These are phyloP conservation scores for Entelurus aequoreus DNA, from an alignment of 2,113 vertebrate species.

Conservation along the genomic window DNA sequence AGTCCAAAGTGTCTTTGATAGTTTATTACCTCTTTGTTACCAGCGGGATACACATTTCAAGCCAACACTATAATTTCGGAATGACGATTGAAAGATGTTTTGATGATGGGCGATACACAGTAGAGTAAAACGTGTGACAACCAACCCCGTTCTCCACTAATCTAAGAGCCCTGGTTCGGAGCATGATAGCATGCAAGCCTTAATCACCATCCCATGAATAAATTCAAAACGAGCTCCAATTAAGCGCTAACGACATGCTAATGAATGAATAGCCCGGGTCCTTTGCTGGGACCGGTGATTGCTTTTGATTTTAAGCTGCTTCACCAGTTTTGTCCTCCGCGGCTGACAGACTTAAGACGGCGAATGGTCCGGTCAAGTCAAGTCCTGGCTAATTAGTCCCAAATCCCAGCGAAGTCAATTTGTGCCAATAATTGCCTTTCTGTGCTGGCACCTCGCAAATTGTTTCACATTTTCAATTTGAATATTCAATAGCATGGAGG, in stretches of 20 bases:
- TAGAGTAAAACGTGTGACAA: too few relatives aligned
- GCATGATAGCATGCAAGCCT: not conserved
- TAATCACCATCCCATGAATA: constrained; percentile 43
- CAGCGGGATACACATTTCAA: too few relatives aligned
- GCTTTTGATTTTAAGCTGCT: constrained; percentile 34
- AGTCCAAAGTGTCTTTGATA: too few relatives aligned
- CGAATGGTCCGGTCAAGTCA: constrained; percentile 9
- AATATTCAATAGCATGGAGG: not conserved
- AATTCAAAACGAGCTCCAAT: constrained; percentile 43
- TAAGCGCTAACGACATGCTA: constrained; percentile 46
- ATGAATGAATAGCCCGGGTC: constrained; percentile 48
- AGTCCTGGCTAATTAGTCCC: constrained; percentile 43
- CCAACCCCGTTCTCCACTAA: too few relatives aligned
- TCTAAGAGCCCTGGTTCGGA: too few relatives aligned
- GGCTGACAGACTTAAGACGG: constrained; percentile 21
- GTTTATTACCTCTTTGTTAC: too few relatives aligned
- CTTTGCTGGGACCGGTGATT: constrained; percentile 37
- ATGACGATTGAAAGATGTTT: too few relatives aligned
- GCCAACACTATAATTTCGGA: too few relatives aligned
- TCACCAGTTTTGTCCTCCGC: constrained; percentile 14
- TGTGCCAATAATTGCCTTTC: constrained; percentile 25
- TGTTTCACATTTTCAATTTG: constrained; percentile 9
- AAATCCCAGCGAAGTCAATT: constrained; percentile 31
- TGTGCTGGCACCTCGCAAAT: constrained; percentile 14
- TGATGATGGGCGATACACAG: too few relatives aligned